Conservation (phyloP, 2,888 invertebrate species). For the Agapetus fuscipes region DNA sequence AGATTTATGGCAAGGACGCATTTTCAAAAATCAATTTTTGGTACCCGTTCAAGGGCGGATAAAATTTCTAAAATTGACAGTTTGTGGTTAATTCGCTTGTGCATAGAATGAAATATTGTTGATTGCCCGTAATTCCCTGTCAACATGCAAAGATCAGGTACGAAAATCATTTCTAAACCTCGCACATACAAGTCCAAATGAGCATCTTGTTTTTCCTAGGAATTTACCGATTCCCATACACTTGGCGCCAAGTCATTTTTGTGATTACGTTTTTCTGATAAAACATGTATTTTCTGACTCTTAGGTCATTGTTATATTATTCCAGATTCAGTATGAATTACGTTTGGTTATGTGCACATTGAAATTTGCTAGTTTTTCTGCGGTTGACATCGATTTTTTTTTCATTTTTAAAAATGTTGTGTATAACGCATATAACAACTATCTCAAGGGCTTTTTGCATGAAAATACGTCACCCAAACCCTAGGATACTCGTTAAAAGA, state of each 20-base stretch:
- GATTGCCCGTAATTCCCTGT: constrained; percentile 24
- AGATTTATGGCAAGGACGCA: constrained; percentile 22
- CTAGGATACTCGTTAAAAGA: no score
- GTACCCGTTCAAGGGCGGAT: constrained; percentile 34
- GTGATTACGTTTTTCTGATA: neutral
- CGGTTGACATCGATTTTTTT: neutral
- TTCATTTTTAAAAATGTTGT: constrained; percentile 1
- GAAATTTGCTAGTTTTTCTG: no score
- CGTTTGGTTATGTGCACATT: no score
- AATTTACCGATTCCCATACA: neutral
- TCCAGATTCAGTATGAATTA: no score
- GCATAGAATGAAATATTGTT: constrained; percentile 14
- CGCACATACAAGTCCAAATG: neutral
- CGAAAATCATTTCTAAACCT: constrained; percentile 10
- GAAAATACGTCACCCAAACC: no score
- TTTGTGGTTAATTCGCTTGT: constrained; percentile 8
- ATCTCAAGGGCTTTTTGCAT: no score
- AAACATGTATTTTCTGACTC: no score
- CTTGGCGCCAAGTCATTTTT: neutral
- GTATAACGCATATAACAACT: no score
- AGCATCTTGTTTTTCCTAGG: neutral
- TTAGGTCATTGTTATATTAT: no score
- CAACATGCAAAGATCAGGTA: constrained; percentile 46
- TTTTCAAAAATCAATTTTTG: constrained; percentile 37
- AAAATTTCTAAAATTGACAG: constrained; percentile 14